phyloP scores from a whole-genome alignment of 1,140 invertebrate genomes.

The Scaptodrosophila lebanonensis region DNA sequence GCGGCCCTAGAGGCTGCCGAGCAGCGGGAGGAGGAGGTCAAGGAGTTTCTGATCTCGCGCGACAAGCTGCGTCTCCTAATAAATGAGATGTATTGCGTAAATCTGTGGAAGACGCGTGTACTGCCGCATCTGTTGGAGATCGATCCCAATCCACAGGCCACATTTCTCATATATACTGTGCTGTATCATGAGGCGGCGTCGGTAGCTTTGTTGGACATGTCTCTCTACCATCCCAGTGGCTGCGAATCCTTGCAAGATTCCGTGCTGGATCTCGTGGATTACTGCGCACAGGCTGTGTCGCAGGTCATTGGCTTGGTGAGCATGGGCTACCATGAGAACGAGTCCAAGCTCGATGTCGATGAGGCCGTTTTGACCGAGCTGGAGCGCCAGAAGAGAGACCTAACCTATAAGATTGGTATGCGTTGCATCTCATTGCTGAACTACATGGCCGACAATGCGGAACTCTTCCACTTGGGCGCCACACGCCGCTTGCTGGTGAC shows the following conservation, averaged over 20 bases:
- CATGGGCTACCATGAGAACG: constrained; percentile 63
- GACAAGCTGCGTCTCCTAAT: constrained; percentile 83
- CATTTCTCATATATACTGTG: constrained; percentile 85
- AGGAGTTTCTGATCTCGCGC: constrained; percentile 79
- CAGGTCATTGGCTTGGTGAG: constrained; percentile 78
- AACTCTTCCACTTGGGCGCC: constrained; percentile 81
- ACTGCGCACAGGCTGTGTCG: constrained; percentile 81
- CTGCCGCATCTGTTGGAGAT: constrained; percentile 84
- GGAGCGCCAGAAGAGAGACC: constrained; percentile 80
- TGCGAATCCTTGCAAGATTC: constrained; percentile 84
- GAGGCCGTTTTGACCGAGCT: constrained; percentile 80
- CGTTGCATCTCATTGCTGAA: constrained; percentile 84
- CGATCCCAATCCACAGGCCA: constrained; percentile 81
- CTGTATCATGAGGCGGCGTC: constrained; percentile 85
- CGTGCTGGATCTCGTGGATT: constrained; percentile 86
- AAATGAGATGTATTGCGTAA: constrained; percentile 86
- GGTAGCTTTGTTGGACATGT: constrained; percentile 84
- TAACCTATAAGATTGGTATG: constrained; percentile 85
- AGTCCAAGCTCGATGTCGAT: constrained; percentile 75
- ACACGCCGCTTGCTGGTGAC: constrained; percentile 81
- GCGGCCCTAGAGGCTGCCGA: constrained; percentile 84
- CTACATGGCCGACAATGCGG: constrained; percentile 79
- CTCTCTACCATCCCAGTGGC: constrained; percentile 85
- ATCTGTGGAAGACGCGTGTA: constrained; percentile 86
- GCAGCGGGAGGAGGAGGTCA: constrained; percentile 84